phyloP scores from a whole-genome alignment of 2,113 vertebrate species.

The Calyptomena viridis region DNA sequence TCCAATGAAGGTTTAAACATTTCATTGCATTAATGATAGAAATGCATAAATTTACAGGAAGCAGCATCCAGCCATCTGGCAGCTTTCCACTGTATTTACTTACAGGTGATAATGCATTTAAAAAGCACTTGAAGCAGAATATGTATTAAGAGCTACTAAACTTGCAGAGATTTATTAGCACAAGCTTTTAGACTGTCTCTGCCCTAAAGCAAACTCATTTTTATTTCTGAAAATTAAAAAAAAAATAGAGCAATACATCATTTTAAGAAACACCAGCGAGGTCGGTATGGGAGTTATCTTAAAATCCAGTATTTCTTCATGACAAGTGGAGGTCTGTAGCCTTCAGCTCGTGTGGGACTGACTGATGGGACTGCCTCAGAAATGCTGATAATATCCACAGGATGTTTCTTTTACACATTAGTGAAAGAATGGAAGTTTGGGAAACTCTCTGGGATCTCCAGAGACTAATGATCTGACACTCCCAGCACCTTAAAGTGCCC shows the following conservation, averaged over 20 bases:
- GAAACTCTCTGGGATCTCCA: not conserved
- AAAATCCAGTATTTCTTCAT: conserved; percentile 31
- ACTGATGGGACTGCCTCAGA: not conserved
- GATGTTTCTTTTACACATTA: not conserved
- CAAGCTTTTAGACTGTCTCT: conserved; percentile 69
- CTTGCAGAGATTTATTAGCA: conserved; percentile 69
- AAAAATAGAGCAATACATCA: conserved; percentile 41
- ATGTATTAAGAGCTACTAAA: conserved; percentile 45
- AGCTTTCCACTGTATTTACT: conserved; percentile 67
- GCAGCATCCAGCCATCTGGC: conserved; percentile 21
- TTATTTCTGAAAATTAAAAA: conserved; percentile 65
- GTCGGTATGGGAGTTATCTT: not conserved
- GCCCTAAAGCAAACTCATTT: conserved; percentile 47
- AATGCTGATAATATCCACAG: not conserved
- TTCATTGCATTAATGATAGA: conserved; percentile 55
- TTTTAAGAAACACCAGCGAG: conserved; percentile 16
- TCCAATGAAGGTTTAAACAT: conserved; percentile 48
- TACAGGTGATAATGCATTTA: conserved; percentile 70
- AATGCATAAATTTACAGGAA: conserved; percentile 44
- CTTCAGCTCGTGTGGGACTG: not conserved
- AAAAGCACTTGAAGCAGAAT: conserved; percentile 65
- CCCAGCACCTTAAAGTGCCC: not conserved
- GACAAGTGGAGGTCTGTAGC: not conserved
- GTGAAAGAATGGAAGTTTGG: not conserved
- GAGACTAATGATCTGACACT: not conserved